A percentile compares a stretch with the other conserved stretches of the same genome.
These are phyloP conservation scores for Gonatopus flavifemur DNA, from an alignment of 1,140 invertebrate genomes.

Conservation along the genomic window DNA sequence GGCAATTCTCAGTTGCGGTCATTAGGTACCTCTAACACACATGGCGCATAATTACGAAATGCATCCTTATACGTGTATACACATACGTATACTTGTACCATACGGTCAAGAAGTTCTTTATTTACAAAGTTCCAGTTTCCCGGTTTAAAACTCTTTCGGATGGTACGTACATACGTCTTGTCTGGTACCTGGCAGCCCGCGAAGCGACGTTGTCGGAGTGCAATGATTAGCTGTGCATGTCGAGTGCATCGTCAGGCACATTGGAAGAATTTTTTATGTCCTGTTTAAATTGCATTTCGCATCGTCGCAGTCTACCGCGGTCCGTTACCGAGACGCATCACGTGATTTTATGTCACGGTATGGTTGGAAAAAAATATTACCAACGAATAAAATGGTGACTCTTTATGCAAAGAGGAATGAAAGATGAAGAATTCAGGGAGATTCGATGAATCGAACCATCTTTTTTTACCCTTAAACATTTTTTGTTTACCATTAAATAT, in stretches of 20 bases:
- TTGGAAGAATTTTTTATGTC: conserved; percentile 19
- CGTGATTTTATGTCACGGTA: too few relatives aligned
- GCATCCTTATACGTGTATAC: not conserved
- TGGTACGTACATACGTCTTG: not conserved
- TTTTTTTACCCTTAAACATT: too few relatives aligned
- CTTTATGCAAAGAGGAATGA: too few relatives aligned
- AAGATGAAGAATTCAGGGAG: too few relatives aligned
- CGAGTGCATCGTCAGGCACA: not conserved
- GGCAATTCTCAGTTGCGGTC: conserved; percentile 2
- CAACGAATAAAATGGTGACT: too few relatives aligned
- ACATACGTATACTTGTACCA: too few relatives aligned
- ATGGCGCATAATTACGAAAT: conserved; percentile 1
- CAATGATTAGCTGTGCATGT: conserved; percentile 11
- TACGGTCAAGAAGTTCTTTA: too few relatives aligned
- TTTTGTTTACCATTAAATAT: too few relatives aligned
- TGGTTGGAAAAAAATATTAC: too few relatives aligned
- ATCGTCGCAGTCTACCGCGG: not conserved
- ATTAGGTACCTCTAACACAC: not conserved
- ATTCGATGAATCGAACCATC: too few relatives aligned
- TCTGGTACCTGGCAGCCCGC: not conserved
- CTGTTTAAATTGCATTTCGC: conserved; percentile 22
- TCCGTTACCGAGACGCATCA: conserved; percentile 17
- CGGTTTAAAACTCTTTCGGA: conserved; percentile 12
- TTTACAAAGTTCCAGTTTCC: conserved; percentile 15
- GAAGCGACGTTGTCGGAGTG: too few relatives aligned